Conservation (phyloP, 2,797 vertebrate species). For the Scarus forsteni region DNA sequence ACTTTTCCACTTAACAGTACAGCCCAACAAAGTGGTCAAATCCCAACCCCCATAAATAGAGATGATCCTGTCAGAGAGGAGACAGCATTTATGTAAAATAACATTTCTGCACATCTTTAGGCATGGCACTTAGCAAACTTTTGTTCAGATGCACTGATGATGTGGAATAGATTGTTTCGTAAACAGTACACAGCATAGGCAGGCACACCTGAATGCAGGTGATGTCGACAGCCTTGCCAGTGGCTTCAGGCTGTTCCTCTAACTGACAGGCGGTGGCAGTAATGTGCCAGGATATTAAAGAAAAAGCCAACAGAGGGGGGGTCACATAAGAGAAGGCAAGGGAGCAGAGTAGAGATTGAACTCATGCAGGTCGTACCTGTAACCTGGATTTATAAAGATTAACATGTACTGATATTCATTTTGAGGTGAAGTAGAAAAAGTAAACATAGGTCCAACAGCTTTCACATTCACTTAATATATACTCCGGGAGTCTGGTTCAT, state of each 20-base stretch:
- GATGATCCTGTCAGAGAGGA: neutral
- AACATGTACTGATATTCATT: neutral
- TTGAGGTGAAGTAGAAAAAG: neutral
- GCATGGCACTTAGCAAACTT: neutral
- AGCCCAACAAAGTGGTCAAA: too few relatives aligned
- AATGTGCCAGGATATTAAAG: conserved; percentile 2
- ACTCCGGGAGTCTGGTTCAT: neutral
- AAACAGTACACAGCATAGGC: neutral
- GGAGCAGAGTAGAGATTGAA: neutral
- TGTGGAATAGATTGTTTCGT: neutral
- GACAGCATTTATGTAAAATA: neutral
- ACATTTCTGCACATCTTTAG: neutral
- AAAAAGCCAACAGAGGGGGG: neutral
- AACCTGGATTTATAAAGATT: neutral
- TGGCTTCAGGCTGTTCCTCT: conserved; percentile 1
- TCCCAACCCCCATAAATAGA: too few relatives aligned
- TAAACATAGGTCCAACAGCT: accelerated
- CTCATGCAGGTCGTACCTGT: neutral
- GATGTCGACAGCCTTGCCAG: neutral
- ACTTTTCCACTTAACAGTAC: too few relatives aligned
- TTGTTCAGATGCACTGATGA: neutral
- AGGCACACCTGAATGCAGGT: conserved; percentile 3
- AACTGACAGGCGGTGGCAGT: conserved; percentile 7
- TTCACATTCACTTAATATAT: neutral
- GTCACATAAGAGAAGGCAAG: neutral